These are phyloP conservation scores for Polietes domitor DNA, from an alignment of 2,888 invertebrate genomes.

Conservation along the genomic window DNA sequence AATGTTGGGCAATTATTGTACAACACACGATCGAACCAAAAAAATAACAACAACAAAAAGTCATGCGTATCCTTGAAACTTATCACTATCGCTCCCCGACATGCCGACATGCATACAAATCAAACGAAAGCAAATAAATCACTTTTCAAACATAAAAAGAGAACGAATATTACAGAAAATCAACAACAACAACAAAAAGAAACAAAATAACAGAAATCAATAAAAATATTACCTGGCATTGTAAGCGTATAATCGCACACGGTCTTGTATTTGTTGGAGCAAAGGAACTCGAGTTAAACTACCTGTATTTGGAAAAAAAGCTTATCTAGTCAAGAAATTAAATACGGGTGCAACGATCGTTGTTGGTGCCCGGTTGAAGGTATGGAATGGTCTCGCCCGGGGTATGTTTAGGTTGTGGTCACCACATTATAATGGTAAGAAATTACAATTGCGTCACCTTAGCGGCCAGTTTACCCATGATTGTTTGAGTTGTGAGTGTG, in stretches of 20 bases:
- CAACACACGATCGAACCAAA: neutral
- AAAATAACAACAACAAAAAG: neutral
- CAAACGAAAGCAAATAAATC: constrained; percentile 42
- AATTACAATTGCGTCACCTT: constrained; percentile 42
- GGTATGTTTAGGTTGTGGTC: neutral
- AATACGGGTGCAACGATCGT: neutral
- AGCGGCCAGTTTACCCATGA: neutral
- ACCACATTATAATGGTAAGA: neutral
- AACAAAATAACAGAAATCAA: constrained; percentile 30
- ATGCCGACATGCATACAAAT: constrained; percentile 7
- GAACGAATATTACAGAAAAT: constrained; percentile 3
- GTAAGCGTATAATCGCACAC: constrained; percentile 1
- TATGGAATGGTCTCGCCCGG: neutral
- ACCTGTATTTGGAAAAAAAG: constrained; percentile 11
- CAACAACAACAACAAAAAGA: neutral
- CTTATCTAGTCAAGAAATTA: constrained; percentile 22
- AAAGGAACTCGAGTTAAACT: neutral
- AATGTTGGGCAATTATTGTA: constrained; percentile 6
- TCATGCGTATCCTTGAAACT: constrained; percentile 33
- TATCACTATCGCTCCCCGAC: constrained; percentile 3
- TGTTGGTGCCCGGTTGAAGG: neutral
- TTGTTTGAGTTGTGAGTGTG: constrained; percentile 5
- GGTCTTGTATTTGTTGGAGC: neutral
- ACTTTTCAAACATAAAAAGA: constrained; percentile 17
- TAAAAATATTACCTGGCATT: constrained; percentile 22